phyloP scores from a whole-genome alignment of 2,888 invertebrate species.

The Conomelus anceps region DNA sequence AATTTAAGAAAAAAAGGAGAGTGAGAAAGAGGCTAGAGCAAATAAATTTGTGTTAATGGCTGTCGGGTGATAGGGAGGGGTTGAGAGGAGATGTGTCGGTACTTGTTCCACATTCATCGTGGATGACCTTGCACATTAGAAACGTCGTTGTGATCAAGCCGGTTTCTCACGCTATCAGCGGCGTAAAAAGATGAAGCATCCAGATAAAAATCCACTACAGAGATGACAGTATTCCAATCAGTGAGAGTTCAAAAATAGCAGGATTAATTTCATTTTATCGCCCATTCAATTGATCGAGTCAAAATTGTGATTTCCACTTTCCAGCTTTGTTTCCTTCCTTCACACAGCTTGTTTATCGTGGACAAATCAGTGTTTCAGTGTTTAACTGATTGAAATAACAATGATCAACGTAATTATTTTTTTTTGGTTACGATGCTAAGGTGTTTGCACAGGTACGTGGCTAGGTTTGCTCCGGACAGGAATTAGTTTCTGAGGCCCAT shows the following conservation, averaged over 20 bases:
- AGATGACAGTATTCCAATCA: too few species aligned
- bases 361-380: too few species aligned
- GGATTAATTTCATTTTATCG: neutral
- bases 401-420: too few species aligned
- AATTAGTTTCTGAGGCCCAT: too few species aligned
- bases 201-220: neutral
- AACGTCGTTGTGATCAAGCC: neutral
- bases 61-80: neutral
- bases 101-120: neutral
- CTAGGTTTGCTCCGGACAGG: too few species aligned
- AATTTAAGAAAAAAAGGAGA: neutral
- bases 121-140: neutral
- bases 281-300: neutral
- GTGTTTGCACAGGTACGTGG: too few species aligned
- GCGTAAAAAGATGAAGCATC: neutral
- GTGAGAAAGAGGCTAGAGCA: neutral
- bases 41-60: neutral
- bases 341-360: too few species aligned
- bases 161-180: neutral
- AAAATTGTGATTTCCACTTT: neutral
- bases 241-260: too few species aligned
- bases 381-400: too few species aligned
- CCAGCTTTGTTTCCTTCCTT: neutral
- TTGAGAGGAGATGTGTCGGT: neutral
- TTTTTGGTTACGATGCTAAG: too few species aligned